Base-by-base conservation (phyloP, 2,888 invertebrate genomes). In the Palloptera scutellata region DNA sequence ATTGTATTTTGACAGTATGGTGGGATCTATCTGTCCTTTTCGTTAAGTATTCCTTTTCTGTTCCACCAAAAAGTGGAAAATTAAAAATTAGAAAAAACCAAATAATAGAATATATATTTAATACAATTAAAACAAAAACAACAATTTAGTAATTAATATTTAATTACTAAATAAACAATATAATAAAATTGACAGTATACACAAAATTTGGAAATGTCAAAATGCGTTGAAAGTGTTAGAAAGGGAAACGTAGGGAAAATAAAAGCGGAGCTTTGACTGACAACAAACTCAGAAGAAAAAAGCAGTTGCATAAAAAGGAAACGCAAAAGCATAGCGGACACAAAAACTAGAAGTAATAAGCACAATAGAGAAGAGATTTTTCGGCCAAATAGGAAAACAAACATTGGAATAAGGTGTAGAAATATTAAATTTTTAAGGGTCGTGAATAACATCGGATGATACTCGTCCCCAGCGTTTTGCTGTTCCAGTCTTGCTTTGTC, bases 21-120 rank as follows among this genome's bases (percentile, higher is more conserved):
- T 30, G 2, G 30, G 6, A 30, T 30, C 2, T 30, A 51, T 58
- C 58, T 42, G 51, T 15, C 13, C 19, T 57, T 41, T 48, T 64
- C 13, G 10, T 57, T 55, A 48, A 57, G 57, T 57, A 57, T 57
- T 17, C 51, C 57, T 40, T 17, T 41, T 53, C 11, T 41, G 53
- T 64, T 55, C 57, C 64, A 64, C 41, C 45, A 40, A 57, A 48
- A 12, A 57, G 57, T 51, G 57, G 19, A 64, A 58, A 64, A 58
- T 58, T 64, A 58, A 64, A 58, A 64, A 58, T 58, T 64, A 58
- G 57, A 64, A 64, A 64, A 55, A 55, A 64, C 45, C 20, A 13
- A 51, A 58, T 58, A 64, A 58, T 64, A 58, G 51, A 58, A 19
- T 57, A 58, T 41, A 64, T 58, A 58, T 64, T 64, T 64, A 19